Percentiles rank a stretch among this genome's conserved stretches.
Conservation (phyloP, 92 coral and sea anemone species). For the Plumapathes pennacea region DNA sequence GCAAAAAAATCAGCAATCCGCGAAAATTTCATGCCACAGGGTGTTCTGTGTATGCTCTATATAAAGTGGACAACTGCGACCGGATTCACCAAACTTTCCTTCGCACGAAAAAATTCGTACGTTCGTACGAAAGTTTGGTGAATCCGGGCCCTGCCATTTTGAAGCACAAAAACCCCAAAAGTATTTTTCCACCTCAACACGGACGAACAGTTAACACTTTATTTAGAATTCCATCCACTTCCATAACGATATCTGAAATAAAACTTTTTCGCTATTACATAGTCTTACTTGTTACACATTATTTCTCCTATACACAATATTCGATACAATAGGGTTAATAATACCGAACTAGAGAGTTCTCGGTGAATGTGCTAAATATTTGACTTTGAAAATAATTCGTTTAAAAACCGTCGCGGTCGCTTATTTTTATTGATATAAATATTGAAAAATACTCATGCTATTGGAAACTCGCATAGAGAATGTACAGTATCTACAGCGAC, state of each 20-base stretch:
- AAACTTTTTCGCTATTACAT: conserved; percentile 16
- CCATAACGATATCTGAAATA: conserved; percentile 30
- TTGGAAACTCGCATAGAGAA: conserved; percentile 51
- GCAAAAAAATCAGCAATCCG: too few species aligned
- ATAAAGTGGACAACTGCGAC: too few species aligned
- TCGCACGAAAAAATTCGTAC: neutral
- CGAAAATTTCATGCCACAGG: too few species aligned
- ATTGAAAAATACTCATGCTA: conserved; percentile 79
- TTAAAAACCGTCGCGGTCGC: conserved; percentile 76
- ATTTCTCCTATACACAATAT: neutral
- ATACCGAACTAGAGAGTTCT: conserved; percentile 7
- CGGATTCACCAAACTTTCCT: too few species aligned
- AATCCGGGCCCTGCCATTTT: neutral
- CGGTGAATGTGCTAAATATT: conserved; percentile 39
- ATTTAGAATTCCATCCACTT: conserved; percentile 4
- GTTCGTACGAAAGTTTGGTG: neutral
- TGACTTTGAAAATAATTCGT: conserved; percentile 88
- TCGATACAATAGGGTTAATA: neutral
- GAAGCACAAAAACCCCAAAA: neutral
- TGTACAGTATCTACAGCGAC: conserved; percentile 65
- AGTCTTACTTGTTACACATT: too few species aligned
- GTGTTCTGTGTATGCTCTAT: too few species aligned
- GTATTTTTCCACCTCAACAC: too few species aligned
- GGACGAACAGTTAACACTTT: conserved; percentile 16
- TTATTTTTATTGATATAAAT: conserved; percentile 71